phyloP scores from a whole-genome alignment of 2,113 vertebrate genomes.

The Rhegmatorhina hoffmannsi region DNA sequence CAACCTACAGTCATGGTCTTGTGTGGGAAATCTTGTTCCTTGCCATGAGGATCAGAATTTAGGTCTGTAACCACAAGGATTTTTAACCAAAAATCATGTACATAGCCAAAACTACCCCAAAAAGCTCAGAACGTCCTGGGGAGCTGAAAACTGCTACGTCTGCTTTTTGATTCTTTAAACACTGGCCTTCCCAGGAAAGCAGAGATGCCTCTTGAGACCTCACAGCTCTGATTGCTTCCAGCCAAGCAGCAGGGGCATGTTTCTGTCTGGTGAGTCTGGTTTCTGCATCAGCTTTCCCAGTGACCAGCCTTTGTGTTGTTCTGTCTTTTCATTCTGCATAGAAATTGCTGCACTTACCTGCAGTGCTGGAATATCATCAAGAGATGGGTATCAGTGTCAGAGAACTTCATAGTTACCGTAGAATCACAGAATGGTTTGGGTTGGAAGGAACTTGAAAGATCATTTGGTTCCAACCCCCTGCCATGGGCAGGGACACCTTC shows the following conservation, averaged over 20 bases:
- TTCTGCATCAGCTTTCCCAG: slow-evolving; percentile 29
- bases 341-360: accelerated
- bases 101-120: neutral
- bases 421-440: neutral
- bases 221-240: neutral
- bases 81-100: neutral
- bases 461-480: neutral
- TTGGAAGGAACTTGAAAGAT: neutral
- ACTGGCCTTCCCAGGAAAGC: slow-evolving; percentile 7
- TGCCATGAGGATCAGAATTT: neutral
- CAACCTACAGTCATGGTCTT: accelerated
- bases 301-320: neutral
- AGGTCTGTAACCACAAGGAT: neutral
- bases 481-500: neutral
- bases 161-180: slow-evolving; percentile 1
- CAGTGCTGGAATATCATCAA: neutral
- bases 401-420: neutral
- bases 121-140: neutral
- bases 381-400: neutral
- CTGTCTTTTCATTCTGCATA: neutral
- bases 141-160: neutral
- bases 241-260: neutral
- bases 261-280: slow-evolving; percentile 9
- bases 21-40: neutral
- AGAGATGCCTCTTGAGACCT: slow-evolving; percentile 3